phyloP scores from a whole-genome alignment of 2,797 vertebrate genomes.

The Acropternis orthonyx region DNA sequence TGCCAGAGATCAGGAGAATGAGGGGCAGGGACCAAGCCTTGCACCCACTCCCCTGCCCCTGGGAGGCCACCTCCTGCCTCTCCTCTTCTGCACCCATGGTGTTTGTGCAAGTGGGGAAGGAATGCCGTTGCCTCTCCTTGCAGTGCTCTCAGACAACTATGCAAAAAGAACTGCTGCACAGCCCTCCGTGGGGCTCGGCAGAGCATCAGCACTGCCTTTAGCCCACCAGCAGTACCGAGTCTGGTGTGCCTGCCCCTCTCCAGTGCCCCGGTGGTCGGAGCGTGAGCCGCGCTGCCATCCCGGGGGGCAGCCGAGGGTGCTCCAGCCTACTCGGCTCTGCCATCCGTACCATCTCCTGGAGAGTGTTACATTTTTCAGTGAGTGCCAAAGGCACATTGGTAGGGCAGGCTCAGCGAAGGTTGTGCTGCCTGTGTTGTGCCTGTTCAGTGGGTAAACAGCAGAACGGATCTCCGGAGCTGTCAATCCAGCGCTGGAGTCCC shows the following conservation, averaged over 20 bases:
- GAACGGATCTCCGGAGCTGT: not conserved
- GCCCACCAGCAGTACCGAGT: not conserved
- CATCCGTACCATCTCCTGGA: not conserved
- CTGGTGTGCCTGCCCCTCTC: not conserved
- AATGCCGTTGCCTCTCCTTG: not conserved
- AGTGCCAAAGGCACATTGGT: not conserved
- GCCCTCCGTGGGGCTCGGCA: not conserved
- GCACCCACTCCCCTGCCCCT: accelerated
- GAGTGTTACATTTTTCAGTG: not conserved
- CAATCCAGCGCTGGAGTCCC: not conserved
- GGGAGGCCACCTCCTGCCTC: not conserved
- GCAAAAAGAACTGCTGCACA: not conserved
- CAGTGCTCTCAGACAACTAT: not conserved
- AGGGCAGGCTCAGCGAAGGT: not conserved
- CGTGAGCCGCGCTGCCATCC: not conserved
- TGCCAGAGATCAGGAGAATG: accelerated
- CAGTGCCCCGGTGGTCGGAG: not conserved
- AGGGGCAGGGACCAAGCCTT: accelerated
- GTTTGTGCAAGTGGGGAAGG: not conserved
- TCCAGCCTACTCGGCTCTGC: not conserved
- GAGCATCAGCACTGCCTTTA: no score
- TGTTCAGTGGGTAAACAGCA: not conserved
- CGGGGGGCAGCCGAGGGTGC: not conserved
- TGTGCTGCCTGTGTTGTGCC: not conserved
- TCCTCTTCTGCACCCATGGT: not conserved